Conservation (phyloP, 2,113 vertebrate genomes). For the Tautogolabrus adspersus region DNA sequence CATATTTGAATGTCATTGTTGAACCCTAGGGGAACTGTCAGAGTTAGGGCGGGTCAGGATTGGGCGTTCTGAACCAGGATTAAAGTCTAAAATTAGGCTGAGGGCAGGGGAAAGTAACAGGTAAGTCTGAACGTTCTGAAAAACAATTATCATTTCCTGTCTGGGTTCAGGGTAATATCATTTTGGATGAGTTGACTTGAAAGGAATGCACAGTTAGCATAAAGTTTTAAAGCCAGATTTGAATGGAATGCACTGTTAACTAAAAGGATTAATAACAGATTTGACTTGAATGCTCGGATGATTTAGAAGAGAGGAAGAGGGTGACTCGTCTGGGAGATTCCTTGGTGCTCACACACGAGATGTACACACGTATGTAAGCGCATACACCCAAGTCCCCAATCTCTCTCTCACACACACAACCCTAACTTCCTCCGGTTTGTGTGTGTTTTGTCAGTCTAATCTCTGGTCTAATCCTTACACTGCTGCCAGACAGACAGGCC, state of each 20-base stretch:
- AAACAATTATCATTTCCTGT: constrained; percentile 77
- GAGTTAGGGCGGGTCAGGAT: constrained; percentile 65
- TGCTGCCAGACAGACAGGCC: constrained; percentile 80
- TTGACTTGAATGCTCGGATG: constrained; percentile 68
- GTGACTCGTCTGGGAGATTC: constrained; percentile 64
- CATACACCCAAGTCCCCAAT: constrained; percentile 34
- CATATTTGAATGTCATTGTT: constrained; percentile 50
- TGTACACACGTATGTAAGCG: constrained; percentile 30
- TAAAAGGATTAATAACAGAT: constrained; percentile 77
- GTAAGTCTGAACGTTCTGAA: constrained; percentile 39
- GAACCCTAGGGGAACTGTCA: constrained; percentile 55
- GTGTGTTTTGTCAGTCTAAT: constrained; percentile 80
- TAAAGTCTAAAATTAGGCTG: constrained; percentile 63
- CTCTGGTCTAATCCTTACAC: constrained; percentile 78
- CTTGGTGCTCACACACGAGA: constrained; percentile 54
- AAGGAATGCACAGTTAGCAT: constrained; percentile 68
- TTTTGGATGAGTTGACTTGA: constrained; percentile 53
- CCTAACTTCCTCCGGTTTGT: constrained; percentile 74
- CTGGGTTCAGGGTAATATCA: constrained; percentile 47
- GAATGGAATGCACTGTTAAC: constrained; percentile 73
- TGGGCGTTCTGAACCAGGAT: constrained; percentile 57
- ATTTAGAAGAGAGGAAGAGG: constrained; percentile 71
- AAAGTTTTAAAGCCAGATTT: constrained; percentile 65
- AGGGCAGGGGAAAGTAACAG: constrained; percentile 47
- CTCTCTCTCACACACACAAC: constrained; percentile 46